Percentiles rank a stretch among this genome's conserved stretches.
Conservation (phyloP, 2,888 invertebrate species). For the Tinea semifulvella region DNA sequence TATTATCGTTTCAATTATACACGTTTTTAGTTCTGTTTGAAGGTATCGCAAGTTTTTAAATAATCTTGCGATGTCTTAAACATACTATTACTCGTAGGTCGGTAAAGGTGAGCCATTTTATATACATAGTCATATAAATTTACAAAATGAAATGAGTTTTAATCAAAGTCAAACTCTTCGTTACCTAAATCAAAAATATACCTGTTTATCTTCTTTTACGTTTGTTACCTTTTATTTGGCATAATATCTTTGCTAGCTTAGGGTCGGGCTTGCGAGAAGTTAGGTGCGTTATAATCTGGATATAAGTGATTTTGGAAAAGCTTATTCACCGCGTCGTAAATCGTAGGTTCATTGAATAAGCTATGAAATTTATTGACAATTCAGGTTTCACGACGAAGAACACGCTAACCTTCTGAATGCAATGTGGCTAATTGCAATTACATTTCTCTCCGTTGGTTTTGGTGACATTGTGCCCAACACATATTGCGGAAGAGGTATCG, state of each 20-base stretch:
- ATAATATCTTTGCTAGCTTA: slow-evolving; percentile 21
- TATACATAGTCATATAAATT: slow-evolving; percentile 18
- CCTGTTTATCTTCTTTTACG: slow-evolving; percentile 28
- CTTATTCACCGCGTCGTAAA: slow-evolving; percentile 11
- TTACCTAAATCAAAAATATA: slow-evolving; percentile 26
- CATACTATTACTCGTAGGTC: slow-evolving; percentile 31
- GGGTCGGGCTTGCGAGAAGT: slow-evolving; percentile 22
- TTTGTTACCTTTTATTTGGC: slow-evolving; percentile 29
- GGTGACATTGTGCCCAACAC: slow-evolving; percentile 99
- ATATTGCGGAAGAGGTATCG: slow-evolving; percentile 99
- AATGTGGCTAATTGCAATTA: slow-evolving; percentile 99
- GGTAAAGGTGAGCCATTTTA: slow-evolving; percentile 68
- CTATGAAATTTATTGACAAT: slow-evolving; percentile 58
- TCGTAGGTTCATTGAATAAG: slow-evolving; percentile 23
- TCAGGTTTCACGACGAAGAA: slow-evolving; percentile 97
- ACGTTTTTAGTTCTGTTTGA: slow-evolving; percentile 23
- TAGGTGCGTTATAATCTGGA: slow-evolving; percentile 5
- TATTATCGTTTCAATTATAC: slow-evolving; percentile 15
- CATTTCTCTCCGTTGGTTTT: slow-evolving; percentile 99
- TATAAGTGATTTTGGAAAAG: background rate
- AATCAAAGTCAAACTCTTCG: slow-evolving; percentile 66
- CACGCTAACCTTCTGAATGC: slow-evolving; percentile 99
- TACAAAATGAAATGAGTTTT: slow-evolving; percentile 22
- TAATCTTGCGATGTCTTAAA: slow-evolving; percentile 45
- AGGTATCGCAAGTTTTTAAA: slow-evolving; percentile 34